Percentiles rank a stretch among this genome's conserved stretches.
Evolutionary conservation across 2,113 vertebrate species (phyloP).

Genomic region (Rissa tridactyla): DNA sequence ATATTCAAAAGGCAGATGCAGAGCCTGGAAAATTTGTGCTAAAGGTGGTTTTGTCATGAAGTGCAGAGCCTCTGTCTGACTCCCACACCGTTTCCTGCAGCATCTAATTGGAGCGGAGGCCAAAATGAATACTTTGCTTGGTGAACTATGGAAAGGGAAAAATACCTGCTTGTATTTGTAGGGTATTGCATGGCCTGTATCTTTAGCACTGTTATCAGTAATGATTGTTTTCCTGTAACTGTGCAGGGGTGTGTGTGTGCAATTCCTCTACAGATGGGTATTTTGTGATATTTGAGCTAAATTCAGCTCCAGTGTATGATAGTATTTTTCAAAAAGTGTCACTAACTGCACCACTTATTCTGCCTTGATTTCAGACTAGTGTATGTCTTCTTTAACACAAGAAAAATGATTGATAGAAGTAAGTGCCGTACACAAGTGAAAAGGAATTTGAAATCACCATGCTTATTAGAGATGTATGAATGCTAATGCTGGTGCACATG

Average conservation of each 20-base stretch:
- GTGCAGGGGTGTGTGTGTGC: not conserved
- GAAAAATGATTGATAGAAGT: not conserved
- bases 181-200: not conserved
- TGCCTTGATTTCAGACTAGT: not conserved
- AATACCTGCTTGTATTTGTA: not conserved
- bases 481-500: not conserved
- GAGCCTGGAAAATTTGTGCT: not conserved
- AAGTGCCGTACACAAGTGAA: not conserved
- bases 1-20: not conserved
- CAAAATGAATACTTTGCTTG: not conserved
- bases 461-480: not conserved
- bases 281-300: not conserved
- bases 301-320: not conserved
- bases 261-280: not conserved
- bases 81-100: not conserved
- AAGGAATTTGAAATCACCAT: not conserved
- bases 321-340: not conserved
- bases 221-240: not conserved
- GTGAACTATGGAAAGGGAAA: not conserved
- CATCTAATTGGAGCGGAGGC: not conserved
- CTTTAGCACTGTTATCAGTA: not conserved
- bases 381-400: not conserved
- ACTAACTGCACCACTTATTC: not conserved
- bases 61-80: not conserved
- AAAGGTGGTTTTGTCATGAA: not conserved